Base-by-base conservation (phyloP, 2,113 vertebrate genomes). In the Cephalophus harveyi region DNA sequence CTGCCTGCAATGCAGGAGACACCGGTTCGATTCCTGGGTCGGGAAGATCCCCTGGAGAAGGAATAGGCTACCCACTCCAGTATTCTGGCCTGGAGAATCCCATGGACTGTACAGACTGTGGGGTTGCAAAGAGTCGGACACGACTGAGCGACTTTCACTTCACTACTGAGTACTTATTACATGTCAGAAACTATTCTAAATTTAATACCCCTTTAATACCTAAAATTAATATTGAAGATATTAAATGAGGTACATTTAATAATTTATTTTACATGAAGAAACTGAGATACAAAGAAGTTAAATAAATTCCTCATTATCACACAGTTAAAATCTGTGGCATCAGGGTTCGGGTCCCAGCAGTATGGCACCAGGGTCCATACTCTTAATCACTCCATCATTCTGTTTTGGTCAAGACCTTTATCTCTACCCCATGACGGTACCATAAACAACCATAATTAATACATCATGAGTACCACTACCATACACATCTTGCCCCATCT, bases 251-350 rank as follows among this genome's bases (percentile, higher is more conserved):
- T 54, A 92, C 54, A 94, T 89, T 94, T 90, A 96, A 76, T 28
- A 33, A 33, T 23, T 89, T 27, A 92, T 30, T 81, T 94, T 82
- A 97, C n/a, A 46, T 88, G 36, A 96, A 88, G 21, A 95, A 92
- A 59, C 27, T 33, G 64, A 96, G 46, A 91, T 76, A 36, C 30
- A 89, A 57, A 59, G 16, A 94, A 8, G 33, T 60, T 79, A 79
- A 81, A 23, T 50, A 90, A 59, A 93, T 23, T 57, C 33, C 21
- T 91, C 17, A 46, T 17, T 23, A 86, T 64, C 54, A 52, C 85
- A 79, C 54, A 71, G 54, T n/a, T 43, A 48, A 23, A 93, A 93
- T 52, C 60, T 43, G 11, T 50, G 81, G 43, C 52, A 14, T 4
- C 5, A n/a, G 50, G 27, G 64, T n/a, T 89, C 23, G 15, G n/a